phyloP scores from a whole-genome alignment of 2,888 invertebrate genomes.

The Torymus tubicola region DNA sequence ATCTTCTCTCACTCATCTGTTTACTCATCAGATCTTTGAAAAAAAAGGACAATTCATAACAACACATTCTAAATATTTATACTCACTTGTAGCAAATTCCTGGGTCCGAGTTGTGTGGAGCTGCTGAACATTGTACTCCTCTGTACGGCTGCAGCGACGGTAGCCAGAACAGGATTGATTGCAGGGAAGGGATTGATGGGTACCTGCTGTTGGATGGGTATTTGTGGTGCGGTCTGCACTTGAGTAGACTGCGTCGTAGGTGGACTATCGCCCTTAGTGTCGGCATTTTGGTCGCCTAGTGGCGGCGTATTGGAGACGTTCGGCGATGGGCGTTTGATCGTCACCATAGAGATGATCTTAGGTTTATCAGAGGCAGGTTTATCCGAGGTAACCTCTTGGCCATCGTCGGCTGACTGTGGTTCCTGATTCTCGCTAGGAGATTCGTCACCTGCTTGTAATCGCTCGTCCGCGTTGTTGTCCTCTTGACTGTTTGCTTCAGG shows the following conservation, averaged over 20 bases:
- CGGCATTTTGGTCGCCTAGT: slow-evolving; percentile 29
- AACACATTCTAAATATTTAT: background rate
- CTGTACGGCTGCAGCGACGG: slow-evolving; percentile 74
- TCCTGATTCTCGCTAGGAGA: slow-evolving; percentile 65
- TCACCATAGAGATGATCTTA: slow-evolving; percentile 75
- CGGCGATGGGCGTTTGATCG: slow-evolving; percentile 70
- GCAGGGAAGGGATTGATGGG: slow-evolving; percentile 67
- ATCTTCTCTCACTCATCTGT: too few relatives aligned
- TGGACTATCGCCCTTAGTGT: slow-evolving; percentile 21
- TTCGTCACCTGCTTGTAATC: slow-evolving; percentile 61
- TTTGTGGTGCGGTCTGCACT: slow-evolving; percentile 61
- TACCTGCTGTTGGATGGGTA: too few relatives aligned
- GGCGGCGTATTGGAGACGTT: slow-evolving; percentile 52
- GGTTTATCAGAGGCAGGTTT: slow-evolving; percentile 69
- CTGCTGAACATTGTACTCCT: slow-evolving; percentile 70
- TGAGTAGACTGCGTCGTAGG: slow-evolving; percentile 32
- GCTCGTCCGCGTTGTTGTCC: slow-evolving; percentile 61
- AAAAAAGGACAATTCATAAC: background rate
- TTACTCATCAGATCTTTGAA: too few relatives aligned
- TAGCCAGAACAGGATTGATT: slow-evolving; percentile 74
- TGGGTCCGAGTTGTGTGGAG: slow-evolving; percentile 66
- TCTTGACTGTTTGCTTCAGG: slow-evolving; percentile 74
- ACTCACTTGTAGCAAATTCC: slow-evolving; percentile 70
- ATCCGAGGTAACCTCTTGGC: slow-evolving; percentile 46
- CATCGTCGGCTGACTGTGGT: slow-evolving; percentile 60